Evolutionary conservation across 2,113 vertebrate species (phyloP).

Genomic region (Sigmodon hispidus): DNA sequence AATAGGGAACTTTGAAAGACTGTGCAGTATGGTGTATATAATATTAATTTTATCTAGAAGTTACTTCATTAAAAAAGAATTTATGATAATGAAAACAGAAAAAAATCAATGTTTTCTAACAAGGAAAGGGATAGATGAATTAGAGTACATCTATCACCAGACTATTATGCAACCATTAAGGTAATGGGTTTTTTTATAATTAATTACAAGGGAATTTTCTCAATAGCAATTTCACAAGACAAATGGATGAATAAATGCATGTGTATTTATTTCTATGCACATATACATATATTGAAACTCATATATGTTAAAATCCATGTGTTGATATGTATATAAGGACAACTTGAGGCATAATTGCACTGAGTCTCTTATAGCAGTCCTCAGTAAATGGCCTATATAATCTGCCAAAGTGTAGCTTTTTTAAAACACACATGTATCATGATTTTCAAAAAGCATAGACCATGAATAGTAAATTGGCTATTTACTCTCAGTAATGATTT

Average conservation of each 20-base stretch:
- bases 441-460: background rate
- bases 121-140: background rate
- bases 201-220: background rate
- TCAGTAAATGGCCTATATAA: background rate
- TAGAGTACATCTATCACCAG: background rate
- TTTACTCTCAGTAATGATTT: background rate
- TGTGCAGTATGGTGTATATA: background rate
- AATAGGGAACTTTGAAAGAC: background rate
- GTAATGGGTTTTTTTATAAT: background rate
- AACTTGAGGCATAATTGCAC: background rate
- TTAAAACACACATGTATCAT: background rate
- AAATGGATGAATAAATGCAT: background rate
- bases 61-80: background rate
- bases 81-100: background rate
- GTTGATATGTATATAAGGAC: background rate
- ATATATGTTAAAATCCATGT: background rate
- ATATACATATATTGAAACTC: background rate
- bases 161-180: background rate
- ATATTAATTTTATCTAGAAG: conserved; percentile 7
- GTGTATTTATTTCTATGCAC: background rate
- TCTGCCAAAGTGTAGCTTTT: background rate
- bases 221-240: background rate
- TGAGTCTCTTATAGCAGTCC: background rate
- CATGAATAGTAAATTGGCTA: fast-evolving
- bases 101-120: background rate